Conservation (phyloP, 2,888 invertebrate species). For the Nemoura dubitans region DNA sequence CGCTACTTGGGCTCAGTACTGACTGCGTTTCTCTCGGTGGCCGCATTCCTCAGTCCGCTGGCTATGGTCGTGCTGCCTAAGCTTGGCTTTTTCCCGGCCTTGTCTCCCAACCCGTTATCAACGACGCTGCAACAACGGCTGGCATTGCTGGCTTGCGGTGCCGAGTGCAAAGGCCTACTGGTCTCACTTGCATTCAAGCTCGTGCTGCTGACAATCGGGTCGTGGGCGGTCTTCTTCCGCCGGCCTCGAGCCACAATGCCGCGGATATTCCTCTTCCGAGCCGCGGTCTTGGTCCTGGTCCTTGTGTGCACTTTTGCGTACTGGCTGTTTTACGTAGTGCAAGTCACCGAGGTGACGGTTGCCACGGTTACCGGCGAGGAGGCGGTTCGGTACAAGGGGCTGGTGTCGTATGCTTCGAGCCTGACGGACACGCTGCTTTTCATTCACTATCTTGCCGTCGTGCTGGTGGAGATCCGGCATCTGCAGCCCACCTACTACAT, state of each 20-base stretch:
- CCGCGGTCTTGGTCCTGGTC: constrained; percentile 86
- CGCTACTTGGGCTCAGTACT: constrained; percentile 85
- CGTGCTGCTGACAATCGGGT: constrained; percentile 82
- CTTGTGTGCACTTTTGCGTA: constrained; percentile 94
- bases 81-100: constrained; percentile 83
- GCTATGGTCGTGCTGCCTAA: constrained; percentile 95
- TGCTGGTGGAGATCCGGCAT: constrained; percentile 92
- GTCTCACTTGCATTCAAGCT: constrained; percentile 92
- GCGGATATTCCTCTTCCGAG: constrained; percentile 88
- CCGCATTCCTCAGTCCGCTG: constrained; percentile 90
- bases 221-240: constrained; percentile 92
- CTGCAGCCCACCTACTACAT: constrained; percentile 89
- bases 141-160: constrained; percentile 82
- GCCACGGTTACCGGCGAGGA: constrained; percentile 82
- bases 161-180: constrained; percentile 93
- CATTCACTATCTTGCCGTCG: constrained; percentile 92
- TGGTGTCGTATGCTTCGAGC: constrained; percentile 92
- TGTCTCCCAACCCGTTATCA: constrained; percentile 68
- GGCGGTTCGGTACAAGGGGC: constrained; percentile 79
- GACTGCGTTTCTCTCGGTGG: constrained; percentile 79
- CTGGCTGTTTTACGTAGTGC: constrained; percentile 98
- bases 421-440: constrained; percentile 93
- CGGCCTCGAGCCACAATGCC: constrained; percentile 88
- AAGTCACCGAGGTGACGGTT: constrained; percentile 82
- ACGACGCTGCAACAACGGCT: constrained; percentile 76